Evolutionary conservation across 53 echinoderm and acorn worm genomes (phyloP), one percentile per base, ranked within the genome.

Genomic region (Paelopatides confundens): DNA sequence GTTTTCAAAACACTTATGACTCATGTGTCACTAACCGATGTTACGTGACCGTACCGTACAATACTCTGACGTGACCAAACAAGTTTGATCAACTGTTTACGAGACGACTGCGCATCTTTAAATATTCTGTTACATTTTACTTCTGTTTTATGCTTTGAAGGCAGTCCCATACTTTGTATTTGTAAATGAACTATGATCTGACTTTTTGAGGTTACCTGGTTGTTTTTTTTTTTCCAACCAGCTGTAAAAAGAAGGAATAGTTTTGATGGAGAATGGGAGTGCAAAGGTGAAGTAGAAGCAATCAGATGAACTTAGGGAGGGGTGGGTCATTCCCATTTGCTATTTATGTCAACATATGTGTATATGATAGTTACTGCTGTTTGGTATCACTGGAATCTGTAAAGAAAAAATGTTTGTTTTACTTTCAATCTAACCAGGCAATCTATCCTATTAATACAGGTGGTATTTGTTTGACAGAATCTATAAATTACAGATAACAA

Each of bases 371-470:
- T 48, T 48, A 48, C 48, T n/a, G n/a, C n/a, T 12, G 48, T 48
- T 48, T 48, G 48, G 48, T 48, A 48, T 48, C 2, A 23, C 58
- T 23, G 21, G n/a, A 43, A 43, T 43, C 58, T 18, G 21, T 18
- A 21, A 58, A 21, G n/a, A 21, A 58, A 58, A 21, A 43, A 43
- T 58, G 58, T 58, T 58, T 58, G 58, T 58, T 58, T 58, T 58
- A 23, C 58, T 21, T 58, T 58, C 24, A 58, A 58, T 17, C 58
- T 58, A n/a, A 58, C 58, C 58, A 26, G 58, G 21, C 58, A 58
- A 58, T 58, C 58, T 58, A 58, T 58, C 58, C n/a, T 58, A 58
- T 58, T 58, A 58, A 58, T 58, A 58, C 58, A 58, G 58, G 58
- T 58, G 58, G 58, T 58, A 23, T 58, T 58, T 58, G 58, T 58